Evolutionary conservation across 2,113 vertebrate genomes (phyloP), one percentile per base, ranked within the genome.

Genomic region (Alosa alosa): DNA sequence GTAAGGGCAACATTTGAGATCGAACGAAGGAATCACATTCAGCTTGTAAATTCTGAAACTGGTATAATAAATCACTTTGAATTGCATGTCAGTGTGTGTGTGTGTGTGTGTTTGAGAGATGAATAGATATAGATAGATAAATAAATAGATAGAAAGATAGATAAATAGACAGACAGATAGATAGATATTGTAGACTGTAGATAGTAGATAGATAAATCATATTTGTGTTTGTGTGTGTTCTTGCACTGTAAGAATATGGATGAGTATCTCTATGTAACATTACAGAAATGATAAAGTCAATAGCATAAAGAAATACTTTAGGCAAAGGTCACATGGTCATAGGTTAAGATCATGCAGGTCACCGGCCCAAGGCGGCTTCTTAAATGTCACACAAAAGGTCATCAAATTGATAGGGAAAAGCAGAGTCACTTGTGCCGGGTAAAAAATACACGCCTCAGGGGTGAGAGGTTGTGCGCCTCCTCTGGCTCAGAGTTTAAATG

Each of bases 401-500:
- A 75, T 72, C 49, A 81, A 85, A 89, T 46, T 57, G 50, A 64
- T 89, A 82, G 83, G 36, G 31, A 87, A 85, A 46, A 82, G 44
- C 41, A 31, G 31, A 4, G 10, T 82, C 41, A 47, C 4, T 47
- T 5, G n/a, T 9, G 50, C 11, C 10, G 47, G 22, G 20, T 49
- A 47, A 1, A n/a, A n/a, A 81, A 44, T 82, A 39, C 44, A 45
- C 83, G 60, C 50, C 6, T 4, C 84, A 81, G 81, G 78, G 8
- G 88, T 47, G 39, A 49, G n/a, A 83, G 8, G 0, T 13, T 55
- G 89, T 86, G 6, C 57, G 6, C 17, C 0, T 22, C 20, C 57
- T 4, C 2, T 15, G 55, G 20, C 55, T 31, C 31, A 31, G 31
- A 31, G 31, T 31, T 31, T 57, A 57, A 57, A 57, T 57, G 55